Evolutionary conservation across 2,113 vertebrate species (phyloP), one percentile per base, ranked within the genome.

Genomic region (Salvelinus fontinalis): DNA sequence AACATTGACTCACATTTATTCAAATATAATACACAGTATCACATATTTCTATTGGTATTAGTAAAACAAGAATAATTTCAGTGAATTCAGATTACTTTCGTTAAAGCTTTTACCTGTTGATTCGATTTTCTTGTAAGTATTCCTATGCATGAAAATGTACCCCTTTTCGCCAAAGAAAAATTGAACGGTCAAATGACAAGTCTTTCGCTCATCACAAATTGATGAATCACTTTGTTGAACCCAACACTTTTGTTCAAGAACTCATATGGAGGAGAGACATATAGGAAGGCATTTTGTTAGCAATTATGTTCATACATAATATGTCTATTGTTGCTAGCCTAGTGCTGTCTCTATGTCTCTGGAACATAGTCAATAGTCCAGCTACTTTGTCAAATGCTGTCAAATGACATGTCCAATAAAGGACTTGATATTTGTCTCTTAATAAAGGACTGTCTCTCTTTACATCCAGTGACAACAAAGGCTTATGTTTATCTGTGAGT

Each of bases 71-170:
- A 39, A 20, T 69, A 4, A 7, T 69, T 39, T 69, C 44, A 14
- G 8, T 44, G 29, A 69, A 20, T 16, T 39, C 67, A 39, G 39
- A 57, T 27, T 75, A 1, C 24, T 72, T 79, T 79, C 1, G 66
- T 31, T 73, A 69, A 44, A 64, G 22, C n/a, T 18, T 62, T 83
- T 48, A 72, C 24, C 12, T 70, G 57, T 27, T 49, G 5, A 59
- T 39, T 39, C 51, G 27, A 29, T 60, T 44, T 68, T 78, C 71
- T 3, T 27, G 9, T 49, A 26, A 71, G 60, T 75, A 70, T 73
- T 82, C 49, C 48, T 77, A 74, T 3, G 86, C 86, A 89, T 90
- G 83, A 77, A 81, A 75, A 39, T 70, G 9, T 29, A 60, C 81
- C 67, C 16, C 75, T 70, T 39, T 51, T 24, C 34, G 80, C 64